Base-by-base conservation (phyloP, 1,140 invertebrate genomes). In the Hylaeus volcanicus region DNA sequence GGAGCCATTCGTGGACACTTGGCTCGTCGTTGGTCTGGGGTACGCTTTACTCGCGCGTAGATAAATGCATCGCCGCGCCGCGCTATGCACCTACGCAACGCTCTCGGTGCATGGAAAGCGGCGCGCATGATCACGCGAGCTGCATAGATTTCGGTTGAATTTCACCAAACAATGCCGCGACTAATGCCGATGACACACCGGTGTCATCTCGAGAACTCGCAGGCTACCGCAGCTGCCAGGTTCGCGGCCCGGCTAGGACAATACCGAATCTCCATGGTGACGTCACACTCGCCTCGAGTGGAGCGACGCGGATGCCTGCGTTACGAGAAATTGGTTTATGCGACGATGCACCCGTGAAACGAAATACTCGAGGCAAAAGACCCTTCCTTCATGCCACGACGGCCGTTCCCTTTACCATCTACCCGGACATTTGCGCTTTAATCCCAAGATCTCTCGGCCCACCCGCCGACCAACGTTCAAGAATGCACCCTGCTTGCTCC, bases 151-250 rank as follows among this genome's bases (percentile, higher is more conserved):
- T 77, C 82, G 82, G 48, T 79, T 68, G 80, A 64, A 77, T 86
- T 78, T 86, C 79, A 53, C 45, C 74, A 87, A 85, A 89, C 85
- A 87, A 87, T 88, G 65, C 74, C 51, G 58, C 72, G 65, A 73
- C 87, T 88, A 88, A 88, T 88, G 86, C 79, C 84, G 64, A 88
- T 86, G 84, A 87, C 84, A 88, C 81, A 80, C 63, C 75, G 82
- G 69, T 68, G 84, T 86, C 86, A 88, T 65, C 76, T 82, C 76
- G 81, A 86, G 76, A 79, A 74, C 84, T 78, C 80, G 80, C 12
- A 48, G 14, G 51, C 53, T 63, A 5, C 39, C 63, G 53, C 74
- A 79, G 68, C 66, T 79, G 73, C 56, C 79, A 69, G 58, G 51
- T 80, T 79, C 73, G 55, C 56, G 63, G 60, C 73, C 51, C 64